Conservation (phyloP, 2,113 vertebrate species). For the Brienomyrus brachyistius region DNA sequence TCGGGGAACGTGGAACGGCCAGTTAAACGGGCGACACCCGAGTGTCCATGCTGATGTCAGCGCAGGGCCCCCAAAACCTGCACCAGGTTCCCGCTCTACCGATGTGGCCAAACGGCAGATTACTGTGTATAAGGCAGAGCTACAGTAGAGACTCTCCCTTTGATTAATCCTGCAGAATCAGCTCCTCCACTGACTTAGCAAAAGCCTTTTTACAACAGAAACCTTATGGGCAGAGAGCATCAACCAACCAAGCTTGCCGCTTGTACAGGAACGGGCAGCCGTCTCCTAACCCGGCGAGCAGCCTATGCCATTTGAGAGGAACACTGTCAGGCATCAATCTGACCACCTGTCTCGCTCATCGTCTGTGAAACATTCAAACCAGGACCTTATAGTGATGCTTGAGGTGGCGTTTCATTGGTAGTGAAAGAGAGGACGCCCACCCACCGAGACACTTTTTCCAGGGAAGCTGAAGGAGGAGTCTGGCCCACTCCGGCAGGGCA, state of each 20-base stretch:
- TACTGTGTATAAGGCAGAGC: neutral
- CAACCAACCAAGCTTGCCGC: too few species aligned
- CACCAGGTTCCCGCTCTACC: neutral
- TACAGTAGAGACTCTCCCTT: neutral
- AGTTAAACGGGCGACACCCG: neutral
- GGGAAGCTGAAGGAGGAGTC: constrained; percentile 98
- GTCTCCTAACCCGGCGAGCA: too few species aligned
- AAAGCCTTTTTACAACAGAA: too few species aligned
- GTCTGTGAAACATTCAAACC: neutral
- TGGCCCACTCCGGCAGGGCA: constrained; percentile 86
- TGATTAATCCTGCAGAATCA: neutral
- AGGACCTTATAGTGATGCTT: neutral
- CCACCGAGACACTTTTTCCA: constrained; percentile 92
- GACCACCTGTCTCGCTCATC: neutral
- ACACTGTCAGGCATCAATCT: neutral
- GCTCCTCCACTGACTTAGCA: too few species aligned
- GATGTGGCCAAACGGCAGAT: neutral
- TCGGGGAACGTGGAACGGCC: neutral
- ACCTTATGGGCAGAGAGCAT: too few species aligned
- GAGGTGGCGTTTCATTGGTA: neutral
- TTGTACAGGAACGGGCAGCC: too few species aligned
- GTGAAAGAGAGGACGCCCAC: constrained; percentile 23
- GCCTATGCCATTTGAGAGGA: neutral
- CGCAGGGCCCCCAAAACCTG: neutral
- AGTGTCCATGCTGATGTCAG: neutral